Evolutionary conservation across 2,113 vertebrate genomes (phyloP).

Genomic region (Sorex araneus): DNA sequence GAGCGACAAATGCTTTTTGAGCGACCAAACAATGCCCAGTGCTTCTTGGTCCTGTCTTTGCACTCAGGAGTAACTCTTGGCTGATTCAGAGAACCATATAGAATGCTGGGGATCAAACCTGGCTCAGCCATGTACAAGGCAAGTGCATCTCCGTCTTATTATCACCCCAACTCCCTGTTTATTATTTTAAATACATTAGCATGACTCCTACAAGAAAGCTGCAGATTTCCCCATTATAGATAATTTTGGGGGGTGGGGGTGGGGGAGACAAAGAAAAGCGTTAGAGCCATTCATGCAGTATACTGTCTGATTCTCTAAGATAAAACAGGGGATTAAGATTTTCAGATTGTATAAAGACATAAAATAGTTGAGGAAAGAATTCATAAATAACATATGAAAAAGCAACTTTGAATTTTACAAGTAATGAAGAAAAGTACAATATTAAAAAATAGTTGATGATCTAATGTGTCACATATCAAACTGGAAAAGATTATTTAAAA

Average conservation of each 20-base stretch:
- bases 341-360: neutral
- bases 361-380: neutral
- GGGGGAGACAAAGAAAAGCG: neutral
- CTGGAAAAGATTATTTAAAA: neutral
- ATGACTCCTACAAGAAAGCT: slow-evolving; percentile 60
- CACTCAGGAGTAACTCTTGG: too few species aligned
- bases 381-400: neutral
- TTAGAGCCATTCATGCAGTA: slow-evolving; percentile 2
- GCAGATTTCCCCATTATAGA: slow-evolving; percentile 46
- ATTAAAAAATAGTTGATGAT: neutral
- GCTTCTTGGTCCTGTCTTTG: too few species aligned
- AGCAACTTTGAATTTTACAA: neutral
- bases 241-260: neutral
- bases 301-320: neutral
- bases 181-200: slow-evolving; percentile 80
- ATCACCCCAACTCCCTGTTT: slow-evolving; percentile 32
- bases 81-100: too few species aligned
- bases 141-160: too few species aligned
- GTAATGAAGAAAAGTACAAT: neutral
- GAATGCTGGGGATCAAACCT: too few species aligned
- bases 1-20: too few species aligned
- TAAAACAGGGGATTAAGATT: neutral
- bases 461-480: neutral
- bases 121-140: too few species aligned
- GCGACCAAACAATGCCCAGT: neutral